Base-by-base conservation (phyloP, 1,140 invertebrate species). In the Tetramorium alpestre region DNA sequence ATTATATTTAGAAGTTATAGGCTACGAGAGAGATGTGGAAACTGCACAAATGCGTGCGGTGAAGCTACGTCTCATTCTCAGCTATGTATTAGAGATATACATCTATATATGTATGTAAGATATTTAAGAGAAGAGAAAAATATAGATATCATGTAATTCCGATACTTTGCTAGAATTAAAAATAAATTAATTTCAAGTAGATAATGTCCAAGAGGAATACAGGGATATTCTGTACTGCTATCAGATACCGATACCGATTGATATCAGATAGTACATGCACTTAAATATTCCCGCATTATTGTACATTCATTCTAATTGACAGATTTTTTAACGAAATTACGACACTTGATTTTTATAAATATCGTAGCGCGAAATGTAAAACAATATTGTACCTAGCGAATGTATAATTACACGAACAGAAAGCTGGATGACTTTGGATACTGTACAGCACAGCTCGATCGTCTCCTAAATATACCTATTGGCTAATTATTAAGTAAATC, bases 171-270 rank as follows among this genome's bases (percentile, higher is more conserved):
- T 70, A 41, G 28, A 81, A 2, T 70, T 6, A 70, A 76, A 64
- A 76, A 49, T 73, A 28, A 84, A 82, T 73, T 28, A 41, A 62
- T 51, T 13, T 85, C 28, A 76, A 60, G 16, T 44, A 7, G 10
- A n/a, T 60, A n/a, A 76, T 77, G 11, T 67, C 51, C 38, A 80
- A 80, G 56, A 80, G 49, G 38, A 86, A 86, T 69, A 86, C 62
- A 78, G 60, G n/a, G 8, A 76, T 4, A 77, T 62, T 33, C 10
- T 10, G 25, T 13, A 16, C 33, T 6, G 3, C 33, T 33, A 33
- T 33, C 33, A 33, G 33, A 33, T 33, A 33, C 3, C 33, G 33
- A 33, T 33, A 33, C 3, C 49, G n/a, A 72, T 56, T 38, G 33
- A 65, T 16, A 51, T 8, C 11, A 3, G 8, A 64, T 64, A 10